Conservation (phyloP, 1,140 invertebrate species). For the Neodiprion virginianus region DNA sequence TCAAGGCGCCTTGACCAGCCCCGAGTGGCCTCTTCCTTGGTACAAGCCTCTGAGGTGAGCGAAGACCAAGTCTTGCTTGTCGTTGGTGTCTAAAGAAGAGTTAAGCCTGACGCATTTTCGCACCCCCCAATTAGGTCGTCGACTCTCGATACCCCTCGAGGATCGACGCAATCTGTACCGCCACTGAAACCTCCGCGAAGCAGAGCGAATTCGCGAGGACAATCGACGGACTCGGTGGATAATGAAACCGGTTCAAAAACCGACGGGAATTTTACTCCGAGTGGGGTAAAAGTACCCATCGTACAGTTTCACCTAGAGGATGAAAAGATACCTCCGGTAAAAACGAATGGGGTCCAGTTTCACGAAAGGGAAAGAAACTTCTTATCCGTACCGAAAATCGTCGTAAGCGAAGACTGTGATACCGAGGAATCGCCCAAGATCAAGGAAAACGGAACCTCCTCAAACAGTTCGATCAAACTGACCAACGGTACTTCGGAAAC, state of each 20-base stretch:
- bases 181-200: constrained; percentile 8
- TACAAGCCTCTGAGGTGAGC: constrained; percentile 7
- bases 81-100: not conserved
- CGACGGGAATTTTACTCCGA: not conserved
- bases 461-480: not conserved
- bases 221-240: not conserved
- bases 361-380: not conserved
- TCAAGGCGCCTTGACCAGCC: not conserved
- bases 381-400: not conserved
- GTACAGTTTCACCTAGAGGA: not conserved
- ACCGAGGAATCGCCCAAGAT: not conserved
- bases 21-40: constrained; percentile 9
- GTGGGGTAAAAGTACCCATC: not conserved
- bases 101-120: not conserved
- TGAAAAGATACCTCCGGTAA: not conserved
- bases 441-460: not conserved
- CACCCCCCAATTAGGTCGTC: not conserved
- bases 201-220: not conserved
- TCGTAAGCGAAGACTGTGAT: not conserved
- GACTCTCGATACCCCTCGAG: not conserved
- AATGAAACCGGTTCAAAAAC: not conserved
- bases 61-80: not conserved
- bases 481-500: no score
- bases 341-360: not conserved
- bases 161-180: not conserved